Conservation (phyloP, 2,888 invertebrate species). For the Graphium colonna region DNA sequence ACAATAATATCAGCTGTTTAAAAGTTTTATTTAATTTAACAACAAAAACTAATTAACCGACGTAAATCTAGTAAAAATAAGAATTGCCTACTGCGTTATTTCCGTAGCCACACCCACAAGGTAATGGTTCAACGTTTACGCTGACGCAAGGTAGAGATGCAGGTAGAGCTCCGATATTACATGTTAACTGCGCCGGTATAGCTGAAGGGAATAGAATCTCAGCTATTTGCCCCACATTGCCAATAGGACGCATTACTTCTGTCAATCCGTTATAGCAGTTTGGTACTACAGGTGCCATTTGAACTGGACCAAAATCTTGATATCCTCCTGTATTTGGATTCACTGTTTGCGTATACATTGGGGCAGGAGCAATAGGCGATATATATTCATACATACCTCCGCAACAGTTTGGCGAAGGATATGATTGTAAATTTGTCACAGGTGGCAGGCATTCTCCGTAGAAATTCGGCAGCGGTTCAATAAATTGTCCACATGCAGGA, state of each 20-base stretch:
- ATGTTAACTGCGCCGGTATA: slow-evolving; percentile 45
- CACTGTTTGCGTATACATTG: slow-evolving; percentile 7
- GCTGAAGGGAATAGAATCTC: slow-evolving; percentile 42
- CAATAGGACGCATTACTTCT: slow-evolving; percentile 20
- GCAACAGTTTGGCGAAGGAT: slow-evolving; percentile 4
- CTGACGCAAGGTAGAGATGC: slow-evolving; percentile 40
- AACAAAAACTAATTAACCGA: not conserved
- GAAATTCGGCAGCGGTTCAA: slow-evolving; percentile 27
- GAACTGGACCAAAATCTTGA: slow-evolving; percentile 21
- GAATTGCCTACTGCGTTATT: slow-evolving; percentile 27
- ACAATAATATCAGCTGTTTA: too few relatives aligned
- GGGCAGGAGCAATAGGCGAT: not conserved
- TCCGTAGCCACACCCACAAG: slow-evolving; percentile 27
- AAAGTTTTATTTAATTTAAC: not conserved
- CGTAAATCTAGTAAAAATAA: slow-evolving; percentile 31
- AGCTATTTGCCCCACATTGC: slow-evolving; percentile 28
- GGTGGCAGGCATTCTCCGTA: slow-evolving; percentile 22
- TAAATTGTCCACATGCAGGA: slow-evolving; percentile 14
- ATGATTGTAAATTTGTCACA: slow-evolving; percentile 5
- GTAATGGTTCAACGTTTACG: slow-evolving; percentile 41
- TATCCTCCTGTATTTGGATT: slow-evolving; percentile 18
- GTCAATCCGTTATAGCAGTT: slow-evolving; percentile 27
- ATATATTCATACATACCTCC: slow-evolving; percentile 7
- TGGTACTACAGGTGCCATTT: slow-evolving; percentile 22
- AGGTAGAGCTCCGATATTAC: slow-evolving; percentile 40